Conservation (phyloP, 2,113 vertebrate species). For the Dascyllus trimaculatus region DNA sequence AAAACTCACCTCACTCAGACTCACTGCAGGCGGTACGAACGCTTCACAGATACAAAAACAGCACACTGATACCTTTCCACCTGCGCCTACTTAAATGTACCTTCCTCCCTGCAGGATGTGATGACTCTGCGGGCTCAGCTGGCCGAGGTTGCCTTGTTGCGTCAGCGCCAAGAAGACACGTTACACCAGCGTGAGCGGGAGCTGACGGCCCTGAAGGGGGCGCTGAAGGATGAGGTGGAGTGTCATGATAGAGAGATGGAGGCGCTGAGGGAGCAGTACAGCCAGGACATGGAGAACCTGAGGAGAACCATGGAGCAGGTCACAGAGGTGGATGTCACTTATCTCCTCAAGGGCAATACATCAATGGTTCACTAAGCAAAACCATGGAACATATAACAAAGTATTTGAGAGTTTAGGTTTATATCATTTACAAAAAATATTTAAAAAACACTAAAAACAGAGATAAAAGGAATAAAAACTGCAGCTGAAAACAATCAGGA, state of each 20-base stretch:
- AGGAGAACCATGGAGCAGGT: slow-evolving; percentile 89
- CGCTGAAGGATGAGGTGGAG: slow-evolving; percentile 87
- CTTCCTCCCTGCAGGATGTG: slow-evolving; percentile 84
- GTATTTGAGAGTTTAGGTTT: too few species aligned
- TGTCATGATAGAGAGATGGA: slow-evolving; percentile 86
- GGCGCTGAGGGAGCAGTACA: slow-evolving; percentile 88
- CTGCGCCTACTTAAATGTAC: neutral
- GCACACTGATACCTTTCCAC: neutral
- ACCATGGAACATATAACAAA: too few species aligned
- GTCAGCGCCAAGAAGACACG: slow-evolving; percentile 88
- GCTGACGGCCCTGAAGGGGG: slow-evolving; percentile 87
- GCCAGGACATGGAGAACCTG: slow-evolving; percentile 88
- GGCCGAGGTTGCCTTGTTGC: slow-evolving; percentile 83
- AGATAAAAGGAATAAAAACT: slow-evolving; percentile 27
- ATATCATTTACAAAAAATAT: neutral
- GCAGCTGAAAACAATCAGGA: neutral
- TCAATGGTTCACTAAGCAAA: too few species aligned
- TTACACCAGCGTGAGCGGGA: slow-evolving; percentile 86
- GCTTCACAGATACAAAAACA: neutral
- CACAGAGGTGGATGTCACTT: slow-evolving; percentile 83
- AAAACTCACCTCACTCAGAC: slow-evolving; percentile 63
- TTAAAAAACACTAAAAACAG: neutral
- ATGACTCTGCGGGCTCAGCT: slow-evolving; percentile 87
- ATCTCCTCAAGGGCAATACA: too few species aligned
- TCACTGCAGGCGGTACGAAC: slow-evolving; percentile 70